Evolutionary conservation across 2,888 invertebrate genomes (phyloP), one percentile per base, ranked within the genome.

Genomic region (Melanchra persicariae): DNA sequence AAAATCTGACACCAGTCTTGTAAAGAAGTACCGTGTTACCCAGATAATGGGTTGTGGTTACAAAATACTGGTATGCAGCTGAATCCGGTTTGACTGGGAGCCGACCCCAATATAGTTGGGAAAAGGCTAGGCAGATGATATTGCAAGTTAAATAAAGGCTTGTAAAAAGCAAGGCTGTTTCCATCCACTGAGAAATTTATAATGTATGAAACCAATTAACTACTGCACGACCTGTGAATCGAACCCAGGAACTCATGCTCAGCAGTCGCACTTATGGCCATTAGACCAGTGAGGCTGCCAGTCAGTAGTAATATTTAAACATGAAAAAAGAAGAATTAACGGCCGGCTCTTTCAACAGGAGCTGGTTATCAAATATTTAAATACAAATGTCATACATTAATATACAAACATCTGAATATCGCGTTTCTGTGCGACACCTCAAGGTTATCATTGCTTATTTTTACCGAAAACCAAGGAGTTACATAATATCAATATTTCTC

Each of bases 401-500:
- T 59, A 63, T 34, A 68, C 30, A 47, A 59, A 66, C 68, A 60
- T 63, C 45, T 45, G 45, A 51, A 64, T 45, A 63, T 63, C 59
- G 26, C 24, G 61, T 62, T 63, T 64, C 60, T 30, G 51, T 49
- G 37, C 45, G 60, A 75, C 59, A 64, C n/a, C 22, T 43, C 70
- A 80, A 76, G 81, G 70, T 52, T 80, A 70, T 74, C 45, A 65
- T 17, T 43, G 40, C 26, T 60, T 79, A 78, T 74, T 78, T 79
- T 79, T 77, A 68, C 34, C 17, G 19, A 30, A 30, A 75, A 52
- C 24, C 64, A 60, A 61, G 61, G 22, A 40, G 51, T 58, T 62
- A 58, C 24, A 65, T 59, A 77, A 62, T 58, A 72, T 54, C 19
- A 51, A 54, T 51, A 63, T 64, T 43, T 19, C 12, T 54, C 40